Conservation (phyloP, 2,797 vertebrate genomes). For the Lagocephalus sceleratus region DNA sequence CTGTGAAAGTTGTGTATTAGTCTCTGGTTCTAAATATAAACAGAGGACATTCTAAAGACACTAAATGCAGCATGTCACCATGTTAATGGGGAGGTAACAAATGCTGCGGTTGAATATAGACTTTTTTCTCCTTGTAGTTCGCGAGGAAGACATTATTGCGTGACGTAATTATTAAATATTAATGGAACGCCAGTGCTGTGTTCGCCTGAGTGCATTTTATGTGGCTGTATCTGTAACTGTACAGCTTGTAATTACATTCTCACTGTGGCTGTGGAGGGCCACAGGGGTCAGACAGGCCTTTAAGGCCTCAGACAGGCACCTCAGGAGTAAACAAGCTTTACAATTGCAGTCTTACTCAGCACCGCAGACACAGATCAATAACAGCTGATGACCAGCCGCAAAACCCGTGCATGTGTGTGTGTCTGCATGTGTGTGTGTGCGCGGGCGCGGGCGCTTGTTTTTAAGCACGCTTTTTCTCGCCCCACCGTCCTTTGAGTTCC, state of each 20-base stretch:
- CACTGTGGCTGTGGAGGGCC: constrained; percentile 31
- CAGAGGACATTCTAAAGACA: constrained; percentile 1
- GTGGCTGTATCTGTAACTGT: constrained; percentile 30
- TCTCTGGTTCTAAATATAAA: constrained; percentile 7
- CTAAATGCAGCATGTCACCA: not conserved
- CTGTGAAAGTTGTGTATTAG: not conserved
- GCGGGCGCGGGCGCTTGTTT: too few species aligned
- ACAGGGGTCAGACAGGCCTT: constrained; percentile 52
- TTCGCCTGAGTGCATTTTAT: not conserved
- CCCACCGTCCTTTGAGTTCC: constrained; percentile 30
- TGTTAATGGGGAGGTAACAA: constrained; percentile 1
- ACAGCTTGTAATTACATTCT: constrained; percentile 57
- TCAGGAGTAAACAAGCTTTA: constrained; percentile 58
- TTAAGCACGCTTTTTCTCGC: too few species aligned
- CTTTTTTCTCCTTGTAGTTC: not conserved
- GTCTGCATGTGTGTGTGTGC: too few species aligned
- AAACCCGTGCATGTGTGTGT: constrained; percentile 1
- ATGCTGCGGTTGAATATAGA: not conserved
- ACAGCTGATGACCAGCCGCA: constrained; percentile 27
- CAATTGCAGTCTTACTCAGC: constrained; percentile 57
- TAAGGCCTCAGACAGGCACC: too few species aligned
- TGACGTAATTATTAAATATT: not conserved
- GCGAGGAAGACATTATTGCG: not conserved
- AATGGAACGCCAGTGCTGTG: not conserved
- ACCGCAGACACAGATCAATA: constrained; percentile 30